A percentile compares a stretch with the other conserved stretches of the same genome.
These are phyloP conservation scores for Xestoiulus laeticollis DNA, from an alignment of 2,888 invertebrate species.

Conservation along the genomic window DNA sequence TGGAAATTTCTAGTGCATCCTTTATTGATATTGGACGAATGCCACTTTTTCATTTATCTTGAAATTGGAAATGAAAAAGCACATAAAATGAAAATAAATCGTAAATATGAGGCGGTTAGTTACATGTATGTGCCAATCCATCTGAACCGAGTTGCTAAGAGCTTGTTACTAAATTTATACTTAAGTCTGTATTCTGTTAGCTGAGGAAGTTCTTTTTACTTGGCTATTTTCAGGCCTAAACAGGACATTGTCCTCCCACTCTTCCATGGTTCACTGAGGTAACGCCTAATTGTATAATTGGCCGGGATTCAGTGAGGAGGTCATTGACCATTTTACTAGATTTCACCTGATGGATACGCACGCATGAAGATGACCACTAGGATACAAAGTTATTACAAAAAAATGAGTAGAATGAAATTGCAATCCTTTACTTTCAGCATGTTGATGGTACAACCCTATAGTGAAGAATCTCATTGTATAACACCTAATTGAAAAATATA, in stretches of 20 bases:
- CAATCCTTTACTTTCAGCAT: too few relatives aligned
- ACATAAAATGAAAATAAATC: slow-evolving; percentile 14
- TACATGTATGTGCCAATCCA: neutral
- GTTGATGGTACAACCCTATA: too few relatives aligned
- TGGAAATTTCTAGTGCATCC: neutral
- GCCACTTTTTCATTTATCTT: slow-evolving; percentile 19
- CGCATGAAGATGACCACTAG: neutral
- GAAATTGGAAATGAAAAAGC: neutral
- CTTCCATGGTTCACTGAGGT: slow-evolving; percentile 10
- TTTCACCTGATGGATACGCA: neutral
- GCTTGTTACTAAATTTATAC: neutral
- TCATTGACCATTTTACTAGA: neutral
- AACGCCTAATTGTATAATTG: slow-evolving; percentile 26
- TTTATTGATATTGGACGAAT: neutral
- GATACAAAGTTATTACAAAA: too few relatives aligned
- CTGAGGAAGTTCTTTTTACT: neutral
- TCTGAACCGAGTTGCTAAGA: neutral
- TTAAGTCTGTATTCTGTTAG: neutral
- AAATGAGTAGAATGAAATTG: too few relatives aligned
- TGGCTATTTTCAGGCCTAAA: neutral
- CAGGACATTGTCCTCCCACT: neutral
- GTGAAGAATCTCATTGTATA: too few relatives aligned
- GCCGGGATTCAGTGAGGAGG: neutral
- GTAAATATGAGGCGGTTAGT: neutral
- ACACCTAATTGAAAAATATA: too few relatives aligned